Conservation (phyloP, 2,113 vertebrate species). For the Brachyistius frenatus region DNA sequence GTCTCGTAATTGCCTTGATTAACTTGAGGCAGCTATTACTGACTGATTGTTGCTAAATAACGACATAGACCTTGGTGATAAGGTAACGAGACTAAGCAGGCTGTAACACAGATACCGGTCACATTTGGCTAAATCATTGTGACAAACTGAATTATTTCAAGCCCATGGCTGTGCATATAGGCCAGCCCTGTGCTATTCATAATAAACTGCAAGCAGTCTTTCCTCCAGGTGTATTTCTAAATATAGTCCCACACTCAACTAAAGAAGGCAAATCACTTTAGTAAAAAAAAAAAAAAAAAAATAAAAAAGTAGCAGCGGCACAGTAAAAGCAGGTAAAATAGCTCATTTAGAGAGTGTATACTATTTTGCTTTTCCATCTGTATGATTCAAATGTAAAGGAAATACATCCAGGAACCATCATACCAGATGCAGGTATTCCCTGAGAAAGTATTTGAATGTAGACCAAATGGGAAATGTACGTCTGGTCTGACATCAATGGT, state of each 20-base stretch:
- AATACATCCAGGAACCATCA: background rate
- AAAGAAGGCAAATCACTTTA: background rate
- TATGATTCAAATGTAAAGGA: background rate
- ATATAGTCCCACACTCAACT: background rate
- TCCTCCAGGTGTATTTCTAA: no score
- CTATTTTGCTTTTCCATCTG: no score
- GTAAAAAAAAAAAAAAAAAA: no score
- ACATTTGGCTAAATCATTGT: background rate
- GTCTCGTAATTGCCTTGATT: background rate
- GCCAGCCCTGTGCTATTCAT: background rate
- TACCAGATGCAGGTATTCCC: slow-evolving; percentile 5
- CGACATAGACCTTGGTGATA: background rate
- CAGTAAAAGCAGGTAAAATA: no score
- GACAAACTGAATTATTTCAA: background rate
- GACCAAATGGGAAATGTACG: slow-evolving; percentile 34
- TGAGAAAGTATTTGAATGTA: slow-evolving; percentile 29
- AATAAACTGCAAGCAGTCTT: background rate
- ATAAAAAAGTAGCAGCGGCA: no score
- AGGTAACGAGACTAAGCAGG: background rate
- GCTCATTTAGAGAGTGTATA: no score
- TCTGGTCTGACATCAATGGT: slow-evolving; percentile 30
- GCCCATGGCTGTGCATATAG: no score
- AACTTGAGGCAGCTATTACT: slow-evolving; percentile 12
- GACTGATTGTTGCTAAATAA: background rate
- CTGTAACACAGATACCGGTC: no score